A percentile compares a stretch with the other conserved stretches of the same genome.
These are phyloP conservation scores for Serripes groenlandicus DNA, from an alignment of 2,888 invertebrate species.

Conservation along the genomic window DNA sequence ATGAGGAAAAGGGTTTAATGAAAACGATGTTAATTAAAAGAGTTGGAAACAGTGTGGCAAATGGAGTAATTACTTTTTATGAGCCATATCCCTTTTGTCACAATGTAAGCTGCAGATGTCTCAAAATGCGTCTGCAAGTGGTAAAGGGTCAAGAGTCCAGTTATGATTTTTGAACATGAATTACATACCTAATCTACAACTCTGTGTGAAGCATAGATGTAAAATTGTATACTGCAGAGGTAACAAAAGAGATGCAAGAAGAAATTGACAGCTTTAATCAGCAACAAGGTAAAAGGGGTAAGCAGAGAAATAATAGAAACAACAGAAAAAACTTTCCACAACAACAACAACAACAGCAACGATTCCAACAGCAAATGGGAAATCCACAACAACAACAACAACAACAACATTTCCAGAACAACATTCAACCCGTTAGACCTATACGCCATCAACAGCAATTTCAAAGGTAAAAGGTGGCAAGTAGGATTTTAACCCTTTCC, in stretches of 20 bases:
- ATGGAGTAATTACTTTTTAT: too few relatives aligned
- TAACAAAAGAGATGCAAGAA: slow-evolving; percentile 57
- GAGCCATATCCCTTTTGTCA: too few relatives aligned
- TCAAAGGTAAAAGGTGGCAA: slow-evolving; percentile 1
- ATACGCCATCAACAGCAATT: background rate
- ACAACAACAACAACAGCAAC: slow-evolving; percentile 34
- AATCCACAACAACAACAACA: background rate
- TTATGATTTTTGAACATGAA: too few relatives aligned
- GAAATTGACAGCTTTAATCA: slow-evolving; percentile 54
- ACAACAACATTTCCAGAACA: slow-evolving; percentile 3
- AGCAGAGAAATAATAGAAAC: slow-evolving; percentile 1
- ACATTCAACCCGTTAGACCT: slow-evolving; percentile 6
- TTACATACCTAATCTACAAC: too few relatives aligned
- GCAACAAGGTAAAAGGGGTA: slow-evolving; percentile 27
- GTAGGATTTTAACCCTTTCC: background rate
- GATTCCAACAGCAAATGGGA: too few relatives aligned
- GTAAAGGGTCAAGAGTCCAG: too few relatives aligned
- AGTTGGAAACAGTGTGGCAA: too few relatives aligned
- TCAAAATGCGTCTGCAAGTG: too few relatives aligned
- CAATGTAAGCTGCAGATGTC: too few relatives aligned
- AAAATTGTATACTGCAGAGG: slow-evolving; percentile 32
- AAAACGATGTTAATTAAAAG: too few relatives aligned
- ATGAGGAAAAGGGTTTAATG: too few relatives aligned
- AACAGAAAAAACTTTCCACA: slow-evolving; percentile 7
- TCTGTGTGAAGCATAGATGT: too few relatives aligned